Conservation (phyloP, 2,888 invertebrate species). For the Nysson spinosus region DNA sequence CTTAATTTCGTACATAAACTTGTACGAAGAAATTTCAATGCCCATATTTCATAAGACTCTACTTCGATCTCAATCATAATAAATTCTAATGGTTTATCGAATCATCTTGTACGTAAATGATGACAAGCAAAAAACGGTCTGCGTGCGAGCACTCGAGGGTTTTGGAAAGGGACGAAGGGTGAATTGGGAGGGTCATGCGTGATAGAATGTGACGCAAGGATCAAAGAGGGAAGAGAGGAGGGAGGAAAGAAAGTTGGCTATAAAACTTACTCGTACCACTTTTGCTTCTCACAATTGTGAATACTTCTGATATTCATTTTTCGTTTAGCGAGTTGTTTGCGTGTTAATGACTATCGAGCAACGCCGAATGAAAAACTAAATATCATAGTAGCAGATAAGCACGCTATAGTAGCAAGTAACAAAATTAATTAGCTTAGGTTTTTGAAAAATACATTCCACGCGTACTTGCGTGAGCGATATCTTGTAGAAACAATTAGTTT, state of each 20-base stretch:
- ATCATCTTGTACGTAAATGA: conserved; percentile 28
- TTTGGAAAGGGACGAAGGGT: conserved; percentile 29
- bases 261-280: conserved; percentile 16
- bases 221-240: background rate
- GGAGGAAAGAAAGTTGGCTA: conserved; percentile 22
- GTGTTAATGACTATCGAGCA: conserved; percentile 25
- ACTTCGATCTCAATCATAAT: conserved; percentile 48
- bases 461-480: conserved; percentile 28
- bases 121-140: conserved; percentile 64
- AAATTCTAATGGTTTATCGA: conserved; percentile 58
- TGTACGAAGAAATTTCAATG: background rate
- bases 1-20: too few species aligned
- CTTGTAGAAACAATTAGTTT: conserved; percentile 42
- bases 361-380: conserved; percentile 43
- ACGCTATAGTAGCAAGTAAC: conserved; percentile 33
- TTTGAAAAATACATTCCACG: background rate
- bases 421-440: conserved; percentile 35
- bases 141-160: conserved; percentile 63
- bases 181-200: conserved; percentile 53
- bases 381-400: conserved; percentile 38
- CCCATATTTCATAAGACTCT: background rate
- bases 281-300: background rate
- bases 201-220: conserved; percentile 63
- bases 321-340: conserved; percentile 23
- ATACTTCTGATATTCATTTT: conserved; percentile 5